phyloP scores from a whole-genome alignment of 2,797 vertebrate species.

The Phaenicophaeus curvirostris region DNA sequence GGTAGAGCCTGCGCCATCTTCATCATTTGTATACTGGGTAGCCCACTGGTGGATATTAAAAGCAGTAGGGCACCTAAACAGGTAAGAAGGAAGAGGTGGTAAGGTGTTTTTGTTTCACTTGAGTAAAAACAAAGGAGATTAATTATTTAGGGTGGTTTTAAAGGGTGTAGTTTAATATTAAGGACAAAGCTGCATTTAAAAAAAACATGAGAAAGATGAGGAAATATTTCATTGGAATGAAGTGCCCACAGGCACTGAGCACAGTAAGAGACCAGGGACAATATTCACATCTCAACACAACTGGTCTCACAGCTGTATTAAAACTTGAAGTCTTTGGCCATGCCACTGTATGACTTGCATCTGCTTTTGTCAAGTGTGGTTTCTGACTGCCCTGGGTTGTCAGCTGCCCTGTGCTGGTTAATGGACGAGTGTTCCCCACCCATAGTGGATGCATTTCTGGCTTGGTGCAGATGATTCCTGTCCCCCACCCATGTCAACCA shows the following conservation, averaged over 20 bases:
- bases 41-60: background rate
- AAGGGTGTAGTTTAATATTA: background rate
- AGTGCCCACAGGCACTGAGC: background rate
- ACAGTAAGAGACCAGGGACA: background rate
- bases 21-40: background rate
- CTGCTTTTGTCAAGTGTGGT: background rate
- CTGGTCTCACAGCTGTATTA: background rate
- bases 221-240: background rate
- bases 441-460: fast-evolving
- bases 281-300: background rate
- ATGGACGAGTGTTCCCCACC: fast-evolving
- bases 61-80: background rate
- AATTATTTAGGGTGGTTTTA: background rate
- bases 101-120: background rate
- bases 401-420: background rate
- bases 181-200: background rate
- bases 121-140: background rate
- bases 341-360: background rate
- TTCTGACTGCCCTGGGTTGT: background rate
- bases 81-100: background rate
- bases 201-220: background rate
- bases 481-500: background rate
- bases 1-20: background rate
- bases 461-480: background rate
- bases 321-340: background rate